phyloP scores from a whole-genome alignment of 1,140 invertebrate genomes.

The Pseudoatta argentina region DNA sequence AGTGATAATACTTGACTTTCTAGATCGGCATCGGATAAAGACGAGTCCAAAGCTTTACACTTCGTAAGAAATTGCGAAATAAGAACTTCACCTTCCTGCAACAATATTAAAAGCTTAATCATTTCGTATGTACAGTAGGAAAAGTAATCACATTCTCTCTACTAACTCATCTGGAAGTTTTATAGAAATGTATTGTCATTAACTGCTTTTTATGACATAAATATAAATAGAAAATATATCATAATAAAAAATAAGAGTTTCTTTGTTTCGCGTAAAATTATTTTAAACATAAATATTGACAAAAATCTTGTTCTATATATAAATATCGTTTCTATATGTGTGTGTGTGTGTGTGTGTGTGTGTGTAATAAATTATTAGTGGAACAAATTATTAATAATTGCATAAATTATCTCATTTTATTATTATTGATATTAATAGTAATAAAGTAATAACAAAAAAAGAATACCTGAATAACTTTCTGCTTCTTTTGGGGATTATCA shows the following conservation, averaged over 20 bases:
- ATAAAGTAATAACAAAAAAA: too few relatives aligned
- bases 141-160: neutral
- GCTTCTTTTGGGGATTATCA: too few relatives aligned
- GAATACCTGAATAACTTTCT: too few relatives aligned
- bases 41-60: conserved; percentile 85
- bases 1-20: conserved; percentile 83
- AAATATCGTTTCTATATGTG: too few relatives aligned
- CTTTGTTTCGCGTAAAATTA: neutral
- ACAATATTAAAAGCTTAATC: conserved; percentile 64
- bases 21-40: conserved; percentile 83
- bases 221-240: neutral
- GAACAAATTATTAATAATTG: too few relatives aligned
- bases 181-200: neutral
- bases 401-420: too few relatives aligned
- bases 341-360: too few relatives aligned
- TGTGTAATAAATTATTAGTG: too few relatives aligned
- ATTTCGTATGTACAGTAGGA: neutral
- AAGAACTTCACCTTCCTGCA: conserved; percentile 87
- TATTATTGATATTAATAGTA: too few relatives aligned
- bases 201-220: neutral
- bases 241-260: neutral
- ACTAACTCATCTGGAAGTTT: neutral
- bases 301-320: too few relatives aligned
- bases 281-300: neutral
- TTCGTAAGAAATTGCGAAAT: conserved; percentile 87